Evolutionary conservation across 2,888 invertebrate genomes (phyloP).

Genomic region (Tiphia femorata): DNA sequence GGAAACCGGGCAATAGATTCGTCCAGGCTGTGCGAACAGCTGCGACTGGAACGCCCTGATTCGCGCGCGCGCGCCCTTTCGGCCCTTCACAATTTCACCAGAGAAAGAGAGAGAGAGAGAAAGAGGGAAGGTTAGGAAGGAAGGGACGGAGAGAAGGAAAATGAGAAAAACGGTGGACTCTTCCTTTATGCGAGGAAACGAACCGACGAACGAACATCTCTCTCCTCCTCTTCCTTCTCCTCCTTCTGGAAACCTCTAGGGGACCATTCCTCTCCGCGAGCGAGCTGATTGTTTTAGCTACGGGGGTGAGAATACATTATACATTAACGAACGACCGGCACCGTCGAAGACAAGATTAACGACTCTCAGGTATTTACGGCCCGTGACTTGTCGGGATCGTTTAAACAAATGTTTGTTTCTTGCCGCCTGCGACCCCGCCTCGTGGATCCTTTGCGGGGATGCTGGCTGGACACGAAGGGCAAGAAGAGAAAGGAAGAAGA

Average conservation of each 20-base stretch:
- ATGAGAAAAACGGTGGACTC: background rate
- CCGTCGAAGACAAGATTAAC: slow-evolving; percentile 58
- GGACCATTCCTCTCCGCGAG: slow-evolving; percentile 4
- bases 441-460: slow-evolving; percentile 17
- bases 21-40: background rate
- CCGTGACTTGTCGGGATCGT: slow-evolving; percentile 57
- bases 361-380: slow-evolving; percentile 55
- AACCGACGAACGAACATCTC: too few species aligned
- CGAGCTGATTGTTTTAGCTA: slow-evolving; percentile 57
- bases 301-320: slow-evolving; percentile 61
- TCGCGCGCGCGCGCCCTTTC: background rate
- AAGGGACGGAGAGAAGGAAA: too few species aligned
- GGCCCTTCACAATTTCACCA: background rate
- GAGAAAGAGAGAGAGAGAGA: background rate
- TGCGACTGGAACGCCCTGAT: too few species aligned
- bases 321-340: slow-evolving; percentile 53
- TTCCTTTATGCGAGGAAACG: background rate
- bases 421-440: slow-evolving; percentile 30
- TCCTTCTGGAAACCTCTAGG: too few species aligned
- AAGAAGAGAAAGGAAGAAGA: background rate
- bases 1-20: too few species aligned
- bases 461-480: too few species aligned
- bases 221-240: background rate
- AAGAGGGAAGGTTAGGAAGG: background rate
- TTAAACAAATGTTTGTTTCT: slow-evolving; percentile 63